Percentiles rank a stretch among this genome's conserved stretches.
These are phyloP conservation scores for Orius insidiosus DNA, from an alignment of 1,140 invertebrate genomes.

Conservation along the genomic window DNA sequence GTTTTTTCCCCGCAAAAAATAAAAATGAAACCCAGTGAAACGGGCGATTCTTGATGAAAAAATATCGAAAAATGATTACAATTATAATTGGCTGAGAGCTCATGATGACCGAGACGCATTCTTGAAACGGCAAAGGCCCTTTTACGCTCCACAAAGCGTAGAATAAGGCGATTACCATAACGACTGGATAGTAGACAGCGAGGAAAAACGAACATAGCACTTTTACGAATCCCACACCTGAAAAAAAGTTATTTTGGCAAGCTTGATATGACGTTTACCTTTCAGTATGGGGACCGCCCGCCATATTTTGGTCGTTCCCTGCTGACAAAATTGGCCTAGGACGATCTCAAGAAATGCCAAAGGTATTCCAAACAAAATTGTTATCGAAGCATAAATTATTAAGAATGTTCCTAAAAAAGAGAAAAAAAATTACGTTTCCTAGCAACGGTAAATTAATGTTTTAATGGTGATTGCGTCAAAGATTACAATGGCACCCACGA, in stretches of 20 bases:
- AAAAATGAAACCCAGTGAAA: too few relatives aligned
- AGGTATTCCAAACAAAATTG: constrained; percentile 47
- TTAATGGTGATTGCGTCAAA: neutral
- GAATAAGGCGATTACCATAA: constrained; percentile 31
- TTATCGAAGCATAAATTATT: constrained; percentile 42
- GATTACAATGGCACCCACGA: neutral
- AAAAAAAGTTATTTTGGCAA: constrained; percentile 19
- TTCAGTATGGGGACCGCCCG: constrained; percentile 60
- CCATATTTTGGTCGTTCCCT: constrained; percentile 60
- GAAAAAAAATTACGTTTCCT: neutral
- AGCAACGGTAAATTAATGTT: neutral
- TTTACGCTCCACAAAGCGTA: constrained; percentile 33
- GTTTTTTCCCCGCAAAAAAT: too few relatives aligned
- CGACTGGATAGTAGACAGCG: constrained; percentile 32
- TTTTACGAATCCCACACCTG: constrained; percentile 38
- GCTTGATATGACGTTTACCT: constrained; percentile 31
- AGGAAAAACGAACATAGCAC: constrained; percentile 30
- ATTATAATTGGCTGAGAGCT: constrained; percentile 13
- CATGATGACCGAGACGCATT: constrained; percentile 24
- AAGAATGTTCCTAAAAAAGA: constrained; percentile 38
- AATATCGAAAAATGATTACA: too few relatives aligned
- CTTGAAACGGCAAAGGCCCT: constrained; percentile 30
- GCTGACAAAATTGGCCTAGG: constrained; percentile 58
- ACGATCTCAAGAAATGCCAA: constrained; percentile 57
- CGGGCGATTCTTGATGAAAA: too few relatives aligned